A percentile compares a stretch with the other conserved stretches of the same genome.
Conservation (phyloP, 2,113 vertebrate genomes). For the Sapajus apella region DNA sequence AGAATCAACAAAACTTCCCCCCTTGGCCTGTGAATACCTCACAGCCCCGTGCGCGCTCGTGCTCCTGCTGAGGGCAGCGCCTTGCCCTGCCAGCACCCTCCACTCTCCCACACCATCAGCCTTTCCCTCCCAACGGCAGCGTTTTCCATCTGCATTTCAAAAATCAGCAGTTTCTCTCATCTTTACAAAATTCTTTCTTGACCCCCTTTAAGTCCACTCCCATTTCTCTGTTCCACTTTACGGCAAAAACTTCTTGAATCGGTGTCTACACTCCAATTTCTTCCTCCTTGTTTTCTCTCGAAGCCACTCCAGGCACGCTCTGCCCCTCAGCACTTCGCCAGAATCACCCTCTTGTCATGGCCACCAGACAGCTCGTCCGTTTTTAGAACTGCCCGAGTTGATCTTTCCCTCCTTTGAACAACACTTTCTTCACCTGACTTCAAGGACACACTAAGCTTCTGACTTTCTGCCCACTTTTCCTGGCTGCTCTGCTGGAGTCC, state of each 20-base stretch:
- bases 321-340: neutral
- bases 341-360: neutral
- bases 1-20: neutral
- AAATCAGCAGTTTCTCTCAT: neutral
- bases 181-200: neutral
- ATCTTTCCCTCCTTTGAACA: neutral
- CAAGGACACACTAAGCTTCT: neutral
- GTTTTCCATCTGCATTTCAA: neutral
- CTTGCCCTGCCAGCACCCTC: neutral
- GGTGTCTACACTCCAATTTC: neutral
- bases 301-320: neutral
- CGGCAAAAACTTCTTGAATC: neutral
- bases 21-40: neutral
- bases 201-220: neutral
- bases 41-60: fast-evolving
- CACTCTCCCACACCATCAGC: neutral
- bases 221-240: neutral
- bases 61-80: neutral
- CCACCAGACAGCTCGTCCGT: neutral
- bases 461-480: neutral
- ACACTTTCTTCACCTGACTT: neutral
- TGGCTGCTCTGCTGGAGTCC: neutral
- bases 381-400: neutral
- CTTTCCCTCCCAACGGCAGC: neutral
- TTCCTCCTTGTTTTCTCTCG: neutral